These are phyloP conservation scores for Dipodomys ordii DNA, from an alignment of 2,113 vertebrate genomes.

Conservation along the genomic window DNA sequence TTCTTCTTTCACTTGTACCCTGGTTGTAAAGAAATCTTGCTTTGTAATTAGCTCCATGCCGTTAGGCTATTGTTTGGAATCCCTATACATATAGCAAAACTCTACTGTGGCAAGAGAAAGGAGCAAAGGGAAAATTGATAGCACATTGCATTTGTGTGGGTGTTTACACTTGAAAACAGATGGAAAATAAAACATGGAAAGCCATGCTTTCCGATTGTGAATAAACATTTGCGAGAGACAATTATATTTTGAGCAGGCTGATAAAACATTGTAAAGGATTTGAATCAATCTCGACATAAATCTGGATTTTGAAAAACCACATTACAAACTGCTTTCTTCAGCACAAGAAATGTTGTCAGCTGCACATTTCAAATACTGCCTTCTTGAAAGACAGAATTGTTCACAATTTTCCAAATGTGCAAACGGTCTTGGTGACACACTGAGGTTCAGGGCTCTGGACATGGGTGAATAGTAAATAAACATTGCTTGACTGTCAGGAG, in stretches of 20 bases:
- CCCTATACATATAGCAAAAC: constrained; percentile 40
- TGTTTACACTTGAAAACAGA: constrained; percentile 67
- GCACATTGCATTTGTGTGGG: constrained; percentile 58
- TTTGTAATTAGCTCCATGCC: neutral
- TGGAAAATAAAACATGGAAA: constrained; percentile 76
- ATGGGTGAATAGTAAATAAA: neutral
- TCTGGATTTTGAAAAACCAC: neutral
- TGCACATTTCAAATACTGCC: neutral
- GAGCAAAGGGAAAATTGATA: constrained; percentile 9
- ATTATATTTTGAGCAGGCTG: constrained; percentile 24
- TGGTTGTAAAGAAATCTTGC: constrained; percentile 9
- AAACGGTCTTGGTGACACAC: neutral
- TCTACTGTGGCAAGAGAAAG: constrained; percentile 6
- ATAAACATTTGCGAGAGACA: constrained; percentile 62
- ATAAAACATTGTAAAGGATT: constrained; percentile 61
- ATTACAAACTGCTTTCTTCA: constrained; percentile 17
- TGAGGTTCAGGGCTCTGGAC: neutral
- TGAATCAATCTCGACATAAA: constrained; percentile 41
- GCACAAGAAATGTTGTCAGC: neutral
- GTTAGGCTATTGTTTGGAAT: constrained; percentile 26
- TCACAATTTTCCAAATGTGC: constrained; percentile 6
- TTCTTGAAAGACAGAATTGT: constrained; percentile 21
- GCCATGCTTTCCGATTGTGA: constrained; percentile 52
- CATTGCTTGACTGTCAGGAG: neutral
- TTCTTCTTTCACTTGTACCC: neutral